phyloP scores from a whole-genome alignment of 2,113 vertebrate genomes.

The Origma solitaria region DNA sequence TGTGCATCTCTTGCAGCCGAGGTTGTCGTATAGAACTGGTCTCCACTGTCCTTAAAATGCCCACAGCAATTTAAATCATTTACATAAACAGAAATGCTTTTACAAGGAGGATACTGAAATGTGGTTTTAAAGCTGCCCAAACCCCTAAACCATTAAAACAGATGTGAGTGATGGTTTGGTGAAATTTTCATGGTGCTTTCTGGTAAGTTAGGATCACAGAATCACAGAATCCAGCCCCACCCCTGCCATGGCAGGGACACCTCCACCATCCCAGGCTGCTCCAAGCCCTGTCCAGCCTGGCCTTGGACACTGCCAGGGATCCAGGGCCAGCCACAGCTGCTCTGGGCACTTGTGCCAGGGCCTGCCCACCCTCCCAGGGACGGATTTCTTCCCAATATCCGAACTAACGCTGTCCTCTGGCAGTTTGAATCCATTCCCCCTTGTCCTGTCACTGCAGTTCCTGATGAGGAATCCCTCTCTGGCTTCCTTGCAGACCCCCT shows the following conservation, averaged over 20 bases:
- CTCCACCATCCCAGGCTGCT: background rate
- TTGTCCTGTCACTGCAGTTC: background rate
- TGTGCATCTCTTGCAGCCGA: background rate
- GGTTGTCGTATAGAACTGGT: background rate
- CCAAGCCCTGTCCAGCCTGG: background rate
- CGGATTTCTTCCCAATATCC: rapidly evolving
- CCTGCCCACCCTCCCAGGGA: rapidly evolving
- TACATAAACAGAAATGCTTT: conserved; percentile 49
- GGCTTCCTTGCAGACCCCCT: background rate
- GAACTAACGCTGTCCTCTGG: background rate
- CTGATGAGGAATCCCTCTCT: background rate
- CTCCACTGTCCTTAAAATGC: conserved; percentile 40
- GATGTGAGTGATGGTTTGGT: conserved; percentile 7
- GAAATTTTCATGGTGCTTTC: conserved; percentile 32
- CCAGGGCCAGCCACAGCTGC: background rate
- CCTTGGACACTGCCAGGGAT: background rate
- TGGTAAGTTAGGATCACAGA: background rate
- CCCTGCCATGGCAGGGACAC: background rate
- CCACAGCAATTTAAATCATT: conserved; percentile 56
- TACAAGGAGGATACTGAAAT: conserved; percentile 30
- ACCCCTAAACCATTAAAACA: conserved; percentile 39
- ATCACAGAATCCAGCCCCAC: background rate
- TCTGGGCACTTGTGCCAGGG: background rate
- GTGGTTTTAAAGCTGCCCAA: conserved; percentile 19
- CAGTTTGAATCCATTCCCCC: background rate